A percentile compares a stretch with the other conserved stretches of the same genome.
Conservation (phyloP, 23 tunicate species). For the Styela clava region DNA sequence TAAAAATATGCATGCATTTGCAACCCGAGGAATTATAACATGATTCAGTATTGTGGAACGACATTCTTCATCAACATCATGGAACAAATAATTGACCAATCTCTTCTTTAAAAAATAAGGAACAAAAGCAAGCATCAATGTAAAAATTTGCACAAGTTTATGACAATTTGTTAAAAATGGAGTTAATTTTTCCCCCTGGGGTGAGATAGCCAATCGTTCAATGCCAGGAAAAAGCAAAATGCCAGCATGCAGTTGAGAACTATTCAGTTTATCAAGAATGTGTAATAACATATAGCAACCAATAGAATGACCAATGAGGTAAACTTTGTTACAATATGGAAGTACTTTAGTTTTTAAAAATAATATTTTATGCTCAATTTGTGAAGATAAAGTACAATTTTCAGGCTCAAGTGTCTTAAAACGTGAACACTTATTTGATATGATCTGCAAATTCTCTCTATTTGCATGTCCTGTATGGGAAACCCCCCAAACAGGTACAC, state of each 20-base stretch:
- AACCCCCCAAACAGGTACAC: slow-evolving; percentile 72
- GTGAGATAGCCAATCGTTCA: slow-evolving; percentile 63
- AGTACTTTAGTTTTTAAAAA: slow-evolving; percentile 54
- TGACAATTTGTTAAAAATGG: slow-evolving; percentile 49
- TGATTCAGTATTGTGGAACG: slow-evolving; percentile 28
- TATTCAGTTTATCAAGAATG: slow-evolving; percentile 49
- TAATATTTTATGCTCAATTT: slow-evolving; percentile 57
- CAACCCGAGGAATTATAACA: slow-evolving; percentile 29
- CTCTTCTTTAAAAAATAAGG: slow-evolving; percentile 29
- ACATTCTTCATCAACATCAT: slow-evolving; percentile 23
- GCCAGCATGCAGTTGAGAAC: slow-evolving; percentile 27
- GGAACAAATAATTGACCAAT: slow-evolving; percentile 25
- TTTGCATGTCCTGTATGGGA: slow-evolving; percentile 72
- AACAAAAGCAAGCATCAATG: slow-evolving; percentile 10
- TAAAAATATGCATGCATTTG: slow-evolving; percentile 42
- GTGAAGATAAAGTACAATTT: slow-evolving; percentile 58
- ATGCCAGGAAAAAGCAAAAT: slow-evolving; percentile 83
- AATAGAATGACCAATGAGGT: slow-evolving; percentile 85
- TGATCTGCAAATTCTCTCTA: background rate
- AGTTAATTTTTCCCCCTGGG: slow-evolving; percentile 56
- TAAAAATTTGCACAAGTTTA: slow-evolving; percentile 32
- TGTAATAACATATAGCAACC: slow-evolving; percentile 89
- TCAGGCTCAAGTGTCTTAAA: slow-evolving; percentile 28
- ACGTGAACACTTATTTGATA: background rate
- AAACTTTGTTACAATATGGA: slow-evolving; percentile 50